A percentile compares a stretch with the other conserved stretches of the same genome.
Evolutionary conservation across 2,888 invertebrate genomes (phyloP).

Genomic region (Myathropa florea): DNA sequence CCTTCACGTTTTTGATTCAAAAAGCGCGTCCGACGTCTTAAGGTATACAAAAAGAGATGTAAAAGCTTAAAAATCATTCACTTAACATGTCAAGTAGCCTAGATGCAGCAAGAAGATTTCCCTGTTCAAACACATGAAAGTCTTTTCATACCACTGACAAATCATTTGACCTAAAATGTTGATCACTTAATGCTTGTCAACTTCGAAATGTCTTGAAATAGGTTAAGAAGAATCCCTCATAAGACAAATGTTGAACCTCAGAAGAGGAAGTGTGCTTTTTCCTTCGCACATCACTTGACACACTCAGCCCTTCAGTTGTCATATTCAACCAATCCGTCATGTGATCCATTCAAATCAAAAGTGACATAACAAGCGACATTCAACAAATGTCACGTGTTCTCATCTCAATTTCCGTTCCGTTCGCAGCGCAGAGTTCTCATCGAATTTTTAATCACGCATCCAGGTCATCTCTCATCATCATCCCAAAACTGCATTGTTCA

Average conservation of each 20-base stretch:
- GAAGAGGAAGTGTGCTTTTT: neutral
- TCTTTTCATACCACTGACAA: no score
- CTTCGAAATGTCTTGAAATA: neutral
- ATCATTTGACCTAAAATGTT: neutral
- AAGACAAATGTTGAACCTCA: no score
- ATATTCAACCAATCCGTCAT: neutral
- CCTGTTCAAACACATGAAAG: no score
- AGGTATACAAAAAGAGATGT: no score
- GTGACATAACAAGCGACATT: neutral
- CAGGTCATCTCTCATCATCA: conserved; percentile 17
- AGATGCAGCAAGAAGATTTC: no score
- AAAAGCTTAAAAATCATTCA: no score
- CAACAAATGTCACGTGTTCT: neutral
- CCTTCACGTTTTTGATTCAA: no score
- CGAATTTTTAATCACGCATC: conserved; percentile 49
- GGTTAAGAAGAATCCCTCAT: neutral
- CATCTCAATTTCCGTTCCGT: neutral
- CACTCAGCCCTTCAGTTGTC: neutral
- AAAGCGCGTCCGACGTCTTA: no score
- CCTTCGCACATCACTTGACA: neutral
- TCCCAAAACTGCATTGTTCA: conserved; percentile 6
- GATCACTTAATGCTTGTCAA: neutral
- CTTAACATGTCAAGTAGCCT: no score
- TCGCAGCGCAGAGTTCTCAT: conserved; percentile 37
- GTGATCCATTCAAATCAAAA: neutral